A percentile compares a stretch with the other conserved stretches of the same genome.
Evolutionary conservation across 2,113 vertebrate species (phyloP).

Genomic region (Hyperopisus bebe): DNA sequence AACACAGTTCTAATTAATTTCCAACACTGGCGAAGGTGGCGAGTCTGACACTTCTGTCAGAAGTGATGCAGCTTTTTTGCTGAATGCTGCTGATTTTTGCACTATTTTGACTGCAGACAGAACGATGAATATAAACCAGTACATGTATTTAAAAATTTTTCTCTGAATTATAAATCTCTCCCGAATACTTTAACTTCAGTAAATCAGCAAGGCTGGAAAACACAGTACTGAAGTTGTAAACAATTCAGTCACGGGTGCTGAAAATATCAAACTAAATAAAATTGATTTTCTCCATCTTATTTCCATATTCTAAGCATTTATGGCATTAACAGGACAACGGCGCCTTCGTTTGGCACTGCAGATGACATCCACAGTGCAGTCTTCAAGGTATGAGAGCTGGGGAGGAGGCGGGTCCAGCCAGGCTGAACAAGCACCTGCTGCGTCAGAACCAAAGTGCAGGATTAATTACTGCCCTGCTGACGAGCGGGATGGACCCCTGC

Average conservation of each 20-base stretch:
- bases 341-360: not conserved
- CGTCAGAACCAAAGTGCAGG: not conserved
- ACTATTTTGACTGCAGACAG: not conserved
- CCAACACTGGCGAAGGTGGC: not conserved
- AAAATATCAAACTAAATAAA: not conserved
- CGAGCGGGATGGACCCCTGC: not conserved
- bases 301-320: not conserved
- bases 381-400: not conserved
- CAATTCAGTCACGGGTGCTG: not conserved
- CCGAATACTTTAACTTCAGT: not conserved
- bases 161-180: not conserved
- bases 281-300: not conserved
- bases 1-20: not conserved
- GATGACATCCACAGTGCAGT: not conserved
- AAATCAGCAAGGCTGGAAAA: not conserved
- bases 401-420: not conserved
- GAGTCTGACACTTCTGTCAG: not conserved
- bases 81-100: not conserved
- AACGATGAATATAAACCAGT: not conserved
- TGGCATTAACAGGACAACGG: not conserved
- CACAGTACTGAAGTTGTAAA: not conserved
- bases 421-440: not conserved
- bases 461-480: constrained; percentile 9
- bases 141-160: not conserved
- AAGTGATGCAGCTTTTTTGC: not conserved